Percentiles rank a stretch among this genome's conserved stretches.
These are phyloP conservation scores for Chelon auratus DNA, from an alignment of 2,797 vertebrate genomes.

Conservation along the genomic window DNA sequence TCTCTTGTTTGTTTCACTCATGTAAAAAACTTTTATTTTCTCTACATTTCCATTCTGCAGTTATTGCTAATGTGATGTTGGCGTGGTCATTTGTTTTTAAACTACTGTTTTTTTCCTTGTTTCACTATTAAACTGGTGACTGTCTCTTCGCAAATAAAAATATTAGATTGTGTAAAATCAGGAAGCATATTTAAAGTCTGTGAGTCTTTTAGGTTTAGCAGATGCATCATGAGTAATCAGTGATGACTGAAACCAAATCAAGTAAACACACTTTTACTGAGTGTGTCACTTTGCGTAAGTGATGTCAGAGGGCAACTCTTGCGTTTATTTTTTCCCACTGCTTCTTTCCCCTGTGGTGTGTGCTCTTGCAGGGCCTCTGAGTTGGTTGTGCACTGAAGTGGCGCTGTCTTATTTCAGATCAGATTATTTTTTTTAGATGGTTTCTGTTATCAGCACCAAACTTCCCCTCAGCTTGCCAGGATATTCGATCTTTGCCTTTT, in stretches of 20 bases:
- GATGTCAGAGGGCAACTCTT: constrained; percentile 24
- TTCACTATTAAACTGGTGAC: not conserved
- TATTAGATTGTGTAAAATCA: not conserved
- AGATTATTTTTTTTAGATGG: constrained; percentile 12
- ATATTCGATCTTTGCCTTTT: not conserved
- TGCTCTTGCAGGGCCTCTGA: not conserved
- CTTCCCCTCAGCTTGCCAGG: constrained; percentile 3
- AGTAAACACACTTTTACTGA: constrained; percentile 27
- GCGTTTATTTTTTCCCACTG: constrained; percentile 38
- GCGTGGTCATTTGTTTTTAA: not conserved
- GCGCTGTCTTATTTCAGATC: constrained; percentile 17
- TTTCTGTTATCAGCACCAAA: not conserved
- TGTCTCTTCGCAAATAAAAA: not conserved
- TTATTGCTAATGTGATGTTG: not conserved
- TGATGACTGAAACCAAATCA: constrained; percentile 34
- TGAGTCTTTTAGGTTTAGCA: constrained; percentile 2
- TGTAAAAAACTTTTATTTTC: not conserved
- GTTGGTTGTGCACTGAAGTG: constrained; percentile 25
- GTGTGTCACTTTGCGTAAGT: constrained; percentile 3
- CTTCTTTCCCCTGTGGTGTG: constrained; percentile 13
- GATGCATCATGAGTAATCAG: constrained; percentile 40
- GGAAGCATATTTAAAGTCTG: constrained; percentile 5
- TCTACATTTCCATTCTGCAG: constrained; percentile 7
- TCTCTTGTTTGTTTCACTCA: not conserved
- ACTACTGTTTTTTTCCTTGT: not conserved